Evolutionary conservation across 2,888 invertebrate genomes (phyloP), one percentile per base, ranked within the genome.

Genomic region (Lasioglossum calceatum): DNA sequence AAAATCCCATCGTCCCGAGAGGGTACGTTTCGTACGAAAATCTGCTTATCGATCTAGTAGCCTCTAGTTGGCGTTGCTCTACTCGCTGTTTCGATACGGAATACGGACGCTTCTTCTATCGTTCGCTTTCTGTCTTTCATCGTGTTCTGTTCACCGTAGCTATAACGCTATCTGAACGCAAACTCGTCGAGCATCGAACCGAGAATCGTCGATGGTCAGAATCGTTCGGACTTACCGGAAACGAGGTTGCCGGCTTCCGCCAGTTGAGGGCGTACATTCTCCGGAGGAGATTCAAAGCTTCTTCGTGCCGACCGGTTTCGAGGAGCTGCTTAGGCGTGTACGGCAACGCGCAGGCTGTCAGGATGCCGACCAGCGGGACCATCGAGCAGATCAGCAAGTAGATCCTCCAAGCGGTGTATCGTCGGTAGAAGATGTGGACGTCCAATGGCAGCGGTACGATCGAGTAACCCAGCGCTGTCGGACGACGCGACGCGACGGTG

Each of bases 241-340:
- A 98, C 0, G 96, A 96, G 12, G 97, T 96, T 61, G 95, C 95
- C 0, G 97, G 95, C 83, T 96, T 96, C 16, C 97, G 96, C 0
- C 96, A 97, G 92, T 98, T 98, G 87, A 97, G 93, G 1, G 95
- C 93, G 93, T 97, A 98, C 78, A 98, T 97, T 87, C 94, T 96
- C 82, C 96, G 96, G 87, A 98, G 96, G 1, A 97, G 96, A 16
- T 95, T 93, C 90, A 98, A 93, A 0, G 98, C 98, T 92, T 97
- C 96, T 16, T 96, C 96, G 79, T 96, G 96, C 86, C 96, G 95
- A 1, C 97, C 97, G 61, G 96, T 96, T 4, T 97, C 96, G 96
- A 98, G 96, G 16, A 98, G 96, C 94, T 97, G 97, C 95, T 98
- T 98, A 10, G 98, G 98, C 92, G 97, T 98, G 94, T 98, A 98